Evolutionary conservation across 2,113 vertebrate genomes (phyloP).

Genomic region (Atractosteus spatula): DNA sequence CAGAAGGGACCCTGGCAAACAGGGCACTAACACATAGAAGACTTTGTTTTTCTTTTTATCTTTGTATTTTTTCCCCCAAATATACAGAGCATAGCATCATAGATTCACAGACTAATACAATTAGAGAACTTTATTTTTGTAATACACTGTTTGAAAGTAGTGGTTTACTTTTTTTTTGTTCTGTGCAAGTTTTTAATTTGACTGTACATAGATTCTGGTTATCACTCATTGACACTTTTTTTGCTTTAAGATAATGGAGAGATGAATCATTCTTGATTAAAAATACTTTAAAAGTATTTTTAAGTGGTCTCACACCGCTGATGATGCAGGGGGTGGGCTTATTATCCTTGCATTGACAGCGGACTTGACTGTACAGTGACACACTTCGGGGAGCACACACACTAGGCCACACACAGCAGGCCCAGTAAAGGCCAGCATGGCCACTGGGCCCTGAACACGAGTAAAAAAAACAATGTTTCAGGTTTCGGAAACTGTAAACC

Average conservation of each 20-base stretch:
- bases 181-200: constrained; percentile 50
- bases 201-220: constrained; percentile 55
- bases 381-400: neutral
- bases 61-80: constrained; percentile 63
- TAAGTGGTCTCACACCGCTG: too few species aligned
- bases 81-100: constrained; percentile 77
- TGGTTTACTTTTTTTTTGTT: constrained; percentile 55
- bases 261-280: constrained; percentile 46
- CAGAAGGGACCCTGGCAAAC: constrained; percentile 3
- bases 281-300: constrained; percentile 28
- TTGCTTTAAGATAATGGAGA: constrained; percentile 45
- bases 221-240: constrained; percentile 32
- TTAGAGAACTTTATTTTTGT: constrained; percentile 67
- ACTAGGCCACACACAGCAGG: neutral
- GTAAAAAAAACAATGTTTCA: too few species aligned
- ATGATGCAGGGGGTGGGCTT: too few species aligned
- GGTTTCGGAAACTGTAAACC: constrained; percentile 11
- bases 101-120: constrained; percentile 72
- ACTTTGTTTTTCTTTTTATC: constrained; percentile 32
- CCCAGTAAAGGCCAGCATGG: too few species aligned
- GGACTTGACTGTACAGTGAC: neutral
- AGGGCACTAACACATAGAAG: constrained; percentile 30
- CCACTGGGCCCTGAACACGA: too few species aligned
- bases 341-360: too few species aligned
- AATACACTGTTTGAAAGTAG: constrained; percentile 59